These are phyloP conservation scores for Ceyx melanurus DNA, from an alignment of 2,113 vertebrate genomes.

Conservation along the genomic window DNA sequence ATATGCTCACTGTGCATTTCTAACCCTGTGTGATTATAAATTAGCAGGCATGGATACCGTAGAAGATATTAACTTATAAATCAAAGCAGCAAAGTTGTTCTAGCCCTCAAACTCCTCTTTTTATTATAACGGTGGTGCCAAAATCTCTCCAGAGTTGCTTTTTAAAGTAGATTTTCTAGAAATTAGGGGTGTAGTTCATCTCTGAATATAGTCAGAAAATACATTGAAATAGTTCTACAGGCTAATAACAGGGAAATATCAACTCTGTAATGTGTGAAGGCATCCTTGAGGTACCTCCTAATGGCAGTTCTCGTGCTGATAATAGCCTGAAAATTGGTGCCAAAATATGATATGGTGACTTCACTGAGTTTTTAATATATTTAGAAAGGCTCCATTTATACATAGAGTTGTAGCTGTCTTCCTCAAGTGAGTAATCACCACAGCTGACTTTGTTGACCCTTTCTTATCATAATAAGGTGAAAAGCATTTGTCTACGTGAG, in stretches of 20 bases:
- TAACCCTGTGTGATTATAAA: slow-evolving; percentile 39
- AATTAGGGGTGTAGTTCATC: background rate
- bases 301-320: background rate
- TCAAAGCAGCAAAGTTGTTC: background rate
- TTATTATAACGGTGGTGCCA: background rate
- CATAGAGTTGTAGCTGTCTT: background rate
- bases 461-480: slow-evolving; percentile 1
- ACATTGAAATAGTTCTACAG: background rate
- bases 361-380: background rate
- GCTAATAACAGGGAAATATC: background rate
- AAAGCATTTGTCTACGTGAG: background rate
- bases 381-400: background rate
- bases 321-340: slow-evolving; percentile 24
- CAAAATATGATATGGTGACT: background rate
- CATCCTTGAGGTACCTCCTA: background rate
- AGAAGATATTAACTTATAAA: background rate
- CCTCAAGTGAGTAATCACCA: background rate
- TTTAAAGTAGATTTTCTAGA: background rate
- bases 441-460: background rate
- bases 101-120: background rate
- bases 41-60: background rate
- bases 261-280: background rate
- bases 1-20: background rate
- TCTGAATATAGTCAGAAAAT: background rate
- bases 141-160: background rate